Percentiles rank a stretch among this genome's conserved stretches.
phyloP scores from a whole-genome alignment of 2,113 vertebrate genomes.

The Trichomycterus rosablanca region DNA sequence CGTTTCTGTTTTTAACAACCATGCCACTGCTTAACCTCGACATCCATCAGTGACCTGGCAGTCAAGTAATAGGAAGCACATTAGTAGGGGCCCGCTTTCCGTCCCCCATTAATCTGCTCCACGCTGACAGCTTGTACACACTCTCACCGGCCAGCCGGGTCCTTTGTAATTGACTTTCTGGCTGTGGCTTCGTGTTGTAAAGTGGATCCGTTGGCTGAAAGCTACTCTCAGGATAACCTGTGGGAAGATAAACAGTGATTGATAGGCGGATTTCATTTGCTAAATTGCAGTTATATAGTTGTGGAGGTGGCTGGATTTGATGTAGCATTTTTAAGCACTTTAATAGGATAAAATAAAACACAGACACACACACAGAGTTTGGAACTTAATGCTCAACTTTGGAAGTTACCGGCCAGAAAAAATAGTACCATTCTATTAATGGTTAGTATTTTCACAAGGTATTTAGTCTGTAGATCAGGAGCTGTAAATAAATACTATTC shows the following conservation, averaged over 20 bases:
- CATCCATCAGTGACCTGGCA: conserved; percentile 10
- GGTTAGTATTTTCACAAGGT: too few species aligned
- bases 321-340: background rate
- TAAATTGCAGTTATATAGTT: background rate
- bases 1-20: conserved; percentile 17
- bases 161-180: background rate
- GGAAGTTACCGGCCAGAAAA: too few species aligned
- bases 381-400: too few species aligned
- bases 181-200: background rate
- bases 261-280: conserved; percentile 16
- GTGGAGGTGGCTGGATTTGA: conserved; percentile 17
- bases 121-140: background rate
- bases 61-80: conserved; percentile 24
- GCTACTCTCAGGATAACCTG: conserved; percentile 10
- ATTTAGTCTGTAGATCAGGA: too few species aligned
- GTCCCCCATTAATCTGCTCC: conserved; percentile 9
- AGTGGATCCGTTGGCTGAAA: background rate
- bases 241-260: conserved; percentile 6
- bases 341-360: too few species aligned
- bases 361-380: too few species aligned
- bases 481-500: too few species aligned
- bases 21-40: background rate
- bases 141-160: background rate
- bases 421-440: too few species aligned
- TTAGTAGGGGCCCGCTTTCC: background rate